phyloP scores from a whole-genome alignment of 2,888 invertebrate species.

The Dicranocentrus wangi region DNA sequence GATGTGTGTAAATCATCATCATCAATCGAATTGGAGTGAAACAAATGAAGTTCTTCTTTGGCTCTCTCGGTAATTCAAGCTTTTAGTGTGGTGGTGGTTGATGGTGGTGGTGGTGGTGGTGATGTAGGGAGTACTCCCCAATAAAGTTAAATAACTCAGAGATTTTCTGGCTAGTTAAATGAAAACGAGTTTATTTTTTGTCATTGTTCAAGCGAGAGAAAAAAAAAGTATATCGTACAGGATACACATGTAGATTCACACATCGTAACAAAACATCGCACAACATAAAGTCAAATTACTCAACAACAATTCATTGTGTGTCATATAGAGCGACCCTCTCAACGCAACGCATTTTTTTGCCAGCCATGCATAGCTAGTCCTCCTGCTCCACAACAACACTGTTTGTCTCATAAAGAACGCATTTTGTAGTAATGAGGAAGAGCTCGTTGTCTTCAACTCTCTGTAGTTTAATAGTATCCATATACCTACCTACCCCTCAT shows the following conservation, averaged over 20 bases:
- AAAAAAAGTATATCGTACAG: background rate
- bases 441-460: slow-evolving; percentile 36
- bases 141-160: no score
- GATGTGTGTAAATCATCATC: no score
- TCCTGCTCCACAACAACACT: background rate
- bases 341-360: background rate
- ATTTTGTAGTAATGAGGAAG: slow-evolving; percentile 60
- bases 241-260: slow-evolving; percentile 33
- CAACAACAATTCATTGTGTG: slow-evolving; percentile 51
- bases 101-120: no score
- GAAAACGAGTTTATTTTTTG: slow-evolving; percentile 44
- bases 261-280: slow-evolving; percentile 36
- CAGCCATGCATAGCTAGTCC: background rate
- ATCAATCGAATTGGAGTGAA: no score
- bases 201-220: slow-evolving; percentile 11
- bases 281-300: slow-evolving; percentile 56
- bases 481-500: no score
- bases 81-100: no score
- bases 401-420: slow-evolving; percentile 56
- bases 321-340: slow-evolving; percentile 22
- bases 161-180: slow-evolving; percentile 6
- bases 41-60: no score
- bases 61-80: no score
- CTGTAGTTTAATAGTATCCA: no score
- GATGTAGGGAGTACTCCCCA: no score